Evolutionary conservation across 37 sponge, comb jelly and placozoan genomes (phyloP), one percentile per base, ranked within the genome.

Genomic region (Amphimedon queenslandica): DNA sequence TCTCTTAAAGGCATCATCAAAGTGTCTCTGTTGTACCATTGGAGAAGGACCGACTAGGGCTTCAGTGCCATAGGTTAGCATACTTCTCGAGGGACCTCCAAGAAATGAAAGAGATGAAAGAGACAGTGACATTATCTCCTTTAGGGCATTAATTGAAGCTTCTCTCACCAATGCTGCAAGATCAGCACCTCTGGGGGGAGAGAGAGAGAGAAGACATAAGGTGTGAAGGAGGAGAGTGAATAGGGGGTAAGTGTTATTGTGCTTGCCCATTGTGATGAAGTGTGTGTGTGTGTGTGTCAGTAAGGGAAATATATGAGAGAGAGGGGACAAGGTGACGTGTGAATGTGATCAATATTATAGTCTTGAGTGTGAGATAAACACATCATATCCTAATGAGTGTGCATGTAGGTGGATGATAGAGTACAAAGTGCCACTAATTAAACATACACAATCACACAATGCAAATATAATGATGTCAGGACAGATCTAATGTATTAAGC

Each of bases 121-220:
- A 30, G 16, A 0, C 29, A 13, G 73, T n/a, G 10, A 69, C 73
- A 93, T 87, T 67, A 65, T 65, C 37, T 88, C 79, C 51, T 67
- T 84, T 1, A 95, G 83, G 13, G 89, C 89, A 28, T 35, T 56
- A 0, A 83, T 75, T 64, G 95, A 80, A 3, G 99, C 95, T 51
- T 98, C 99, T 72, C 90, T 75, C 31, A 98, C 89, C 56, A 98
- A 70, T 20, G 95, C 93, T 77, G 60, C 76, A 63, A 98, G 63
- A 43, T 98, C 99, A n/a, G 99, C 99, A 47, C 99, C 99, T 5
- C 96, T 95, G 58, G n/a, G n/a, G n/a, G n/a, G n/a, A 20, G 16
- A 47, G 29, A 55, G 61, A 40, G 34, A 36, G n/a, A n/a, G n/a
- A n/a, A n/a, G n/a, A n/a, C 51, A 38, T 69, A 40, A 66, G n/a